Base-by-base conservation (phyloP, 2,888 invertebrate species). In the Caenorhabditis doughertyi region DNA sequence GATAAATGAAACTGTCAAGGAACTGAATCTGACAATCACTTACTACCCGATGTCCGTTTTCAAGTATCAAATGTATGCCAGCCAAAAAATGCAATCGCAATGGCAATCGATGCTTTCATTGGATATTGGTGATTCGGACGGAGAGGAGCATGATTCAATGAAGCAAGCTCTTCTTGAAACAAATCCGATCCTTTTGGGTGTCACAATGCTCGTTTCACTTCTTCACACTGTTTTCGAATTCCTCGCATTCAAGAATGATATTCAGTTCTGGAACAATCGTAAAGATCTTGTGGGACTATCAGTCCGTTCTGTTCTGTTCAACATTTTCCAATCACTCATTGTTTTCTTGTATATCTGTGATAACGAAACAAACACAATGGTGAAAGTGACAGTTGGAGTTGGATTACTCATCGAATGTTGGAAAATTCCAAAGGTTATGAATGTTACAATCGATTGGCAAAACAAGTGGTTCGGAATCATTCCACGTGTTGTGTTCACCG, bases 231-330 rank as follows among this genome's bases (percentile, higher is more conserved):
- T 99, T 83, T 99, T 99, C 93, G 99, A 99, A 93, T 94, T 99
- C 88, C 94, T 99, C 73, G 99, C 99, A 55, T 99, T 99, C 92
- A 99, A 99, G 47, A 99, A 99, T 93, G 99, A 99, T 92, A 99
- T 99, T 90, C 99, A 99, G 93, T 99, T 99, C 92, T 99, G 99
- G 99, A 97, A 97, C 90, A 97, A 97, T 91, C 94, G 98, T n/a
- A 96, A 98, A 92, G 97, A 97, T 0, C 93, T 99, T 55, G 98
- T 99, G 23, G 88, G 91, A 56, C 94, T 99, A 47, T 98, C 98
- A 0, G 98, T 99, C 3, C 95, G 98, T 85, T 97, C 97, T 0
- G 98, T 99, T 39, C 97, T 99, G 93, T 99, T 99, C 93, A 97
- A 96, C 91, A 97, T 99, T 7, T 98, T 99, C 93, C 98, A 99